Conservation (phyloP, 1,140 invertebrate species). For the Ceratina calcarata region DNA sequence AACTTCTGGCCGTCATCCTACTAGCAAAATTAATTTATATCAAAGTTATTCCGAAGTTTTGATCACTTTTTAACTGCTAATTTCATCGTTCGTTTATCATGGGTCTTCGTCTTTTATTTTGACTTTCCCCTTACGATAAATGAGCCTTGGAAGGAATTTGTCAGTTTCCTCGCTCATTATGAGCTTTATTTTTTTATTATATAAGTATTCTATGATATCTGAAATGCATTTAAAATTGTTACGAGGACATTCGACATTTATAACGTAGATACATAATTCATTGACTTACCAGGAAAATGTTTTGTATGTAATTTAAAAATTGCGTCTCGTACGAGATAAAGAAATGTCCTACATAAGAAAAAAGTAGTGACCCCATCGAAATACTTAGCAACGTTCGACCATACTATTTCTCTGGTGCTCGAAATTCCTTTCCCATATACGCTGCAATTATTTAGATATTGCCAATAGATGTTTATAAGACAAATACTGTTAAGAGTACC, state of each 20-base stretch:
- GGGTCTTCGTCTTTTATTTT: constrained; percentile 38
- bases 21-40: background rate
- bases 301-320: background rate
- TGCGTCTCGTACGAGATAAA: constrained; percentile 31
- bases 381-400: constrained; percentile 56
- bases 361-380: constrained; percentile 68
- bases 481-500: background rate
- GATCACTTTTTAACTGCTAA: too few species aligned
- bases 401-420: constrained; percentile 59
- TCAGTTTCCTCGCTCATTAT: constrained; percentile 48
- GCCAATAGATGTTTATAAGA: background rate
- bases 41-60: background rate
- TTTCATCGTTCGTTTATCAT: background rate
- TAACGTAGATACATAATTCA: background rate
- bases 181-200: constrained; percentile 54
- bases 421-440: constrained; percentile 65
- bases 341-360: constrained; percentile 62
- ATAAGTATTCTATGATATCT: constrained; percentile 63
- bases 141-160: constrained; percentile 63
- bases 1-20: background rate
- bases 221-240: constrained; percentile 31
- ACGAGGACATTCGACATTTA: background rate
- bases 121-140: constrained; percentile 54
- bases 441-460: constrained; percentile 55
- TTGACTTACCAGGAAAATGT: constrained; percentile 49